Evolutionary conservation across 2,797 vertebrate species (phyloP), one percentile per base, ranked within the genome.

Genomic region (Pampus argenteus): DNA sequence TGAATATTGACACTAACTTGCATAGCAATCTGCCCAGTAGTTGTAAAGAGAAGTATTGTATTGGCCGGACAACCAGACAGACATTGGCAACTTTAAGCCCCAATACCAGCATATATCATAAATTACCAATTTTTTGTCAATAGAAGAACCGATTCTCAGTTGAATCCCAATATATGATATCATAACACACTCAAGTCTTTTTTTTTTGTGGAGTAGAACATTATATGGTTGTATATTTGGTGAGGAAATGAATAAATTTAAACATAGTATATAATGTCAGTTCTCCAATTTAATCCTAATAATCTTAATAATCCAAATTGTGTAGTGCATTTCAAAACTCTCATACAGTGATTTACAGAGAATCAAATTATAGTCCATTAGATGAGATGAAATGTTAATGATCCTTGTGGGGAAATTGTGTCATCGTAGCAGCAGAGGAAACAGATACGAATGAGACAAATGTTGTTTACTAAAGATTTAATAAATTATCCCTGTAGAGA

Each of bases 341-440:
- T 59, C 26, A 18, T 47, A 22, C 4, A 0, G 42, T 74, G 66
- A 74, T 57, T 62, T 64, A 56, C 55, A 70, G 44, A 66, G 48
- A 70, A 65, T 54, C 45, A 79, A 79, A 45, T 74, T 34, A 72
- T 61, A 71, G 28, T 60, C 63, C 44, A 68, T 83, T 61, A 66
- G 45, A 76, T 63, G 23, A 58, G 71, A 79, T 85, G 69, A 82
- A 78, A 64, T 56, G 82, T 76, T 61, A 79, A 86, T 76, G 67
- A 79, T 71, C 23, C 66, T 60, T 66, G 22, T 26, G 49, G 48
- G 61, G 29, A 81, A 82, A 83, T 61, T 80, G 59, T 44, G 76
- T 79, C 66, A 68, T 75, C 72, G 70, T 38, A 62, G 66, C 63
- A 20, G 42, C 42, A 44, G 42, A 68, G 66, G 60, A 66, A 76